A percentile compares a stretch with the other conserved stretches of the same genome.
Conservation (phyloP, 92 coral and sea anemone species). For the Umimayanthus kanabou region DNA sequence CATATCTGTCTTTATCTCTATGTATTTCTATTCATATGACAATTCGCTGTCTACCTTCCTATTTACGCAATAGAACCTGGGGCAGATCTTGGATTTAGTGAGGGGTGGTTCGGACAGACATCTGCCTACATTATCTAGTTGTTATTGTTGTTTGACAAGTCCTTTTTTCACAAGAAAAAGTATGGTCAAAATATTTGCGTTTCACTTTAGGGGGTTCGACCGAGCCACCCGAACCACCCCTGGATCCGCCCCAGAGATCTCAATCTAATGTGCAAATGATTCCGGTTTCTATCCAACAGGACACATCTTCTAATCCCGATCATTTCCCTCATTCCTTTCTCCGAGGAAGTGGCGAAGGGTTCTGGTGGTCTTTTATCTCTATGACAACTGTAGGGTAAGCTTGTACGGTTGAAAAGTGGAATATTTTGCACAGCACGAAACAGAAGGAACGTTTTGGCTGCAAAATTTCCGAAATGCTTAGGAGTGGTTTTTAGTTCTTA, state of each 20-base stretch:
- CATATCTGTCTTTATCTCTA: neutral
- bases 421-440: neutral
- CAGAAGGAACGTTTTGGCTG: neutral
- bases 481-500: neutral
- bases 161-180: no score
- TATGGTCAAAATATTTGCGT: no score
- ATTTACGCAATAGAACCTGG: neutral
- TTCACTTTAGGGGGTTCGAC: no score
- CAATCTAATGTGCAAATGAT: neutral
- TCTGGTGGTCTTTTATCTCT: neutral
- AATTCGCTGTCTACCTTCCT: neutral
- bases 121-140: no score
- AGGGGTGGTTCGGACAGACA: no score
- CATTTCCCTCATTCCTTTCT: slow-evolving; percentile 11
- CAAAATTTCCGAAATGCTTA: neutral
- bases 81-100: no score
- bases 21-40: neutral
- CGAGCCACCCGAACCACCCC: no score
- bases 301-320: neutral
- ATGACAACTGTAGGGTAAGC: slow-evolving; percentile 18
- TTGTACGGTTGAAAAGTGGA: neutral
- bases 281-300: neutral
- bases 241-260: no score
- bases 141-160: no score
- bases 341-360: slow-evolving; percentile 15